Conservation (phyloP, 1,140 invertebrate species). For the Cylas formicarius region DNA sequence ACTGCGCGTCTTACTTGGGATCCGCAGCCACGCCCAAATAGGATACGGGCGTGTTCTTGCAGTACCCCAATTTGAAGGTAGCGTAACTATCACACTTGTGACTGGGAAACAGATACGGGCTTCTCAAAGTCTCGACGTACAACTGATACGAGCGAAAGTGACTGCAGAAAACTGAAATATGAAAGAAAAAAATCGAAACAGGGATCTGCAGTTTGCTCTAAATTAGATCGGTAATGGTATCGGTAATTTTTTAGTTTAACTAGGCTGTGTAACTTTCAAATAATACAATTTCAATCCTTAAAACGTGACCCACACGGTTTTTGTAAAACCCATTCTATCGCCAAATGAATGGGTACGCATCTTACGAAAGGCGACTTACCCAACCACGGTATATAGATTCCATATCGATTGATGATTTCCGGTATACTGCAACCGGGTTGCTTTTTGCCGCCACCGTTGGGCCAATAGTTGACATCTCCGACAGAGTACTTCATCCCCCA, state of each 20-base stretch:
- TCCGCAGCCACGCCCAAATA: constrained; percentile 13
- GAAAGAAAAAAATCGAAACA: constrained; percentile 3
- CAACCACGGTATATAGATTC: constrained; percentile 13
- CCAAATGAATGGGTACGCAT: background rate
- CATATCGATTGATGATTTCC: constrained; percentile 11
- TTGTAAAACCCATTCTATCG: too few species aligned
- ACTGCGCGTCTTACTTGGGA: constrained; percentile 3
- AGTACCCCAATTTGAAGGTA: constrained; percentile 8
- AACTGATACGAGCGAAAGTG: constrained; percentile 16
- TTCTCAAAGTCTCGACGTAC: constrained; percentile 7
- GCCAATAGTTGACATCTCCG: constrained; percentile 52
- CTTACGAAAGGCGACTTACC: background rate
- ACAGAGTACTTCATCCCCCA: constrained; percentile 45
- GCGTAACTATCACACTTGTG: constrained; percentile 12
- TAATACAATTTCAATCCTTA: too few species aligned
- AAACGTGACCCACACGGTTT: too few species aligned
- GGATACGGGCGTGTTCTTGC: constrained; percentile 5
- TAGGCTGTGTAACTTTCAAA: too few species aligned
- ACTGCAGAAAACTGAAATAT: constrained; percentile 16
- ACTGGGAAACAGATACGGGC: constrained; percentile 2
- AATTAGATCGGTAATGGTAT: too few species aligned
- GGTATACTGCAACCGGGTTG: constrained; percentile 56
- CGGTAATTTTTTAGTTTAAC: too few species aligned
- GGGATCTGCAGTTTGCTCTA: too few species aligned
- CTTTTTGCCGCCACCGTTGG: constrained; percentile 40